phyloP scores from a whole-genome alignment of 2,888 invertebrate species.

The Hypercompe scribonia region DNA sequence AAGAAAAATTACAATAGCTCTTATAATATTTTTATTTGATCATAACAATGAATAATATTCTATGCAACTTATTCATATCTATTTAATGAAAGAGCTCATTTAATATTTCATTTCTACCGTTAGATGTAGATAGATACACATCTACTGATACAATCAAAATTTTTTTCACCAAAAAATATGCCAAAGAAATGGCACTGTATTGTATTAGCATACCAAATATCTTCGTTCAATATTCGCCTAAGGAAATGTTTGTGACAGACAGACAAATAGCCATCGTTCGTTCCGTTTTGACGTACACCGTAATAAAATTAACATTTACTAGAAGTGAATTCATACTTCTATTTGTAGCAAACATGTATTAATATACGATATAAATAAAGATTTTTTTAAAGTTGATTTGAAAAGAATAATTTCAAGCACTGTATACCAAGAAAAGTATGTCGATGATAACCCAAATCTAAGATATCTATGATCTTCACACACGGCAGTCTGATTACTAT shows the following conservation, averaged over 20 bases:
- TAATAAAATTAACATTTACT: conserved; percentile 3
- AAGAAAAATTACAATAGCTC: too few species aligned
- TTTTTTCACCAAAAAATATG: not conserved
- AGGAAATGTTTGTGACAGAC: conserved; percentile 7
- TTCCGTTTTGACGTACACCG: not conserved
- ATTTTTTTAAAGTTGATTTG: not conserved
- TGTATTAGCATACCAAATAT: conserved; percentile 6
- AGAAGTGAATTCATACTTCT: not conserved
- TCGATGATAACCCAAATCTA: too few species aligned
- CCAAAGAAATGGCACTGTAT: not conserved
- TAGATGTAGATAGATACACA: too few species aligned
- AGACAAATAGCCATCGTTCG: conserved; percentile 7
- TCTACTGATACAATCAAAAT: not conserved
- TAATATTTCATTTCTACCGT: too few species aligned
- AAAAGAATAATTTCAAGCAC: conserved; percentile 11
- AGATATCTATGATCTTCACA: too few species aligned
- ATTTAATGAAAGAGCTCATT: not conserved
- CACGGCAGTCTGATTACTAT: too few species aligned
- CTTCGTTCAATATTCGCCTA: conserved; percentile 5
- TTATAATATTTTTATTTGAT: too few species aligned
- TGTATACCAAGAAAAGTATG: too few species aligned
- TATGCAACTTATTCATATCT: not conserved
- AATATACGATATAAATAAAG: too few species aligned
- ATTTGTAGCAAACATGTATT: not conserved
- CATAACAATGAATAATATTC: too few species aligned